Base-by-base conservation (phyloP, 2,113 vertebrate genomes). In the Orientallactaga bullata region DNA sequence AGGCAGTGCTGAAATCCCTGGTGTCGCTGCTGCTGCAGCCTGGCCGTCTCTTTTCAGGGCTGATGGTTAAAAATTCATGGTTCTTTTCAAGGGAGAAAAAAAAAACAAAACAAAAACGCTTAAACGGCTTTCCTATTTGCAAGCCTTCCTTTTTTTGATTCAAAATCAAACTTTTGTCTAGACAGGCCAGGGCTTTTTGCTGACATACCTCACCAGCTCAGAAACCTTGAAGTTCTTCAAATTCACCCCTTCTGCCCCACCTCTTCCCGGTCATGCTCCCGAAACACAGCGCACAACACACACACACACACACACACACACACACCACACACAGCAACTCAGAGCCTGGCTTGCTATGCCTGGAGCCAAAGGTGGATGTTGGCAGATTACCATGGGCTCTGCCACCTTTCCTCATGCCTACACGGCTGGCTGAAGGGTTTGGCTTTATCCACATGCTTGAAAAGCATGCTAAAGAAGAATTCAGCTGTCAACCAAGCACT, bases 21-120 rank as follows among this genome's bases (percentile, higher is more conserved):
- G 93, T 97, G 96, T 96, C 28, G 74, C 86, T 17, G 76, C 86
- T 17, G 76, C 78, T 63, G 96, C 96, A 98, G 97, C 93, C 98
- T 98, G 60, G 55, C 96, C 97, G 98, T 98, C 98, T 98, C 97
- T 97, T 97, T 95, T 98, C 97, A 95, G 96, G 97, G 98, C 96
- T 94, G 98, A 98, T 98, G 94, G 97, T 98, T 98, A 98, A 98
- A 98, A 98, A 98, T 98, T 98, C 97, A 98, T 98, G 97, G 97
- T 98, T 95, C 95, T 98, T 98, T 98, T 98, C 98, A 96, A 98
- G 98, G 98, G 69, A 90, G 89, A 82, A 95, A 55, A 16, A 55
- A 16, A 55, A 82, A 96, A 47, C n/a, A 47, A 47, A 47, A 47
- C 42, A 47, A 89, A 96, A 95, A 42, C 92, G 96, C 97, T 97